Evolutionary conservation across 2,888 invertebrate species (phyloP).

Genomic region (Corythucha ciliata): DNA sequence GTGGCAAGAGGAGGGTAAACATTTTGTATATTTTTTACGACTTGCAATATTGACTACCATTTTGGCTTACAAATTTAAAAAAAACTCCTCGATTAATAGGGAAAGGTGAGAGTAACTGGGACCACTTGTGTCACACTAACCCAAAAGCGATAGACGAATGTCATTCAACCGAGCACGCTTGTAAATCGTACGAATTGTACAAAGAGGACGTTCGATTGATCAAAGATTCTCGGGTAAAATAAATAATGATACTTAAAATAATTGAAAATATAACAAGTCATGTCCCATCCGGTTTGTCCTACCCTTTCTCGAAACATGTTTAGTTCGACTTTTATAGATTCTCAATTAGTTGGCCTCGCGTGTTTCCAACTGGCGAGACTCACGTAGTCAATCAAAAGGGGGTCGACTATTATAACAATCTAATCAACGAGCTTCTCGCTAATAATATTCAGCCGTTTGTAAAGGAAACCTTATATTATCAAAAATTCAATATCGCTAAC

Average conservation of each 20-base stretch:
- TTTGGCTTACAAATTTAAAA: no score
- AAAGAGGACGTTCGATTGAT: conserved; percentile 52
- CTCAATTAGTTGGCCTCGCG: conserved; percentile 65
- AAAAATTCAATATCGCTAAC: no score
- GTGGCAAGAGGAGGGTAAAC: no score
- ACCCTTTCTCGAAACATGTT: no score
- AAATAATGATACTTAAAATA: no score
- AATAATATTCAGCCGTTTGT: conserved; percentile 47
- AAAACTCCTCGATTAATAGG: no score
- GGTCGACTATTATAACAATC: conserved; percentile 63
- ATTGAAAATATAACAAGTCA: no score
- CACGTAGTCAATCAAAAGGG: conserved; percentile 59
- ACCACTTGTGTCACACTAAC: conserved; percentile 49
- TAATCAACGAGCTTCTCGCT: conserved; percentile 58
- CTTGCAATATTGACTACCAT: no score
- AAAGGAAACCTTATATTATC: no score
- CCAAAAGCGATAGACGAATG: conserved; percentile 48
- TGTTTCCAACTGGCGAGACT: conserved; percentile 59
- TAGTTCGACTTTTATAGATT: conserved; percentile 54
- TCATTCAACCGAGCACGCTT: conserved; percentile 53
- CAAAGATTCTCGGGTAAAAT: conserved; percentile 47
- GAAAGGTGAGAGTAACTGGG: conserved; percentile 60
- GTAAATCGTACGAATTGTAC: conserved; percentile 56
- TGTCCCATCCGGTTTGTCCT: no score
- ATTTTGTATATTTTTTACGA: no score